Evolutionary conservation across 1,140 invertebrate species (phyloP).

Genomic region (Ephestia elutella): DNA sequence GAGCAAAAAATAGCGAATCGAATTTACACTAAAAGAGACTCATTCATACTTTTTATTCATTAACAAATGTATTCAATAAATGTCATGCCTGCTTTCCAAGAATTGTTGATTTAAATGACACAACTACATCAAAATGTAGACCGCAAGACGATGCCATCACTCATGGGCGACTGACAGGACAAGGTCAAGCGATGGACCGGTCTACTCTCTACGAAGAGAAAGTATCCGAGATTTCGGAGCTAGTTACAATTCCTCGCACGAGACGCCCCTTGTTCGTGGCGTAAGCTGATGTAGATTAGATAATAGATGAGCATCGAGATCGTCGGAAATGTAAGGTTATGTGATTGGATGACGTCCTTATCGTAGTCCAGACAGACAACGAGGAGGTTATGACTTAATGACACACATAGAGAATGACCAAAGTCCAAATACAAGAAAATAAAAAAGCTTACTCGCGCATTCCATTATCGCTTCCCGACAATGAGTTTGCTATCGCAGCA

Average conservation of each 20-base stretch:
- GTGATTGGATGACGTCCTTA: not conserved
- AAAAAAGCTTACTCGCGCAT: not conserved
- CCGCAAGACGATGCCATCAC: not conserved
- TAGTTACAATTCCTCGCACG: not conserved
- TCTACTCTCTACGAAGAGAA: constrained; percentile 1
- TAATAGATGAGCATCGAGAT: not conserved
- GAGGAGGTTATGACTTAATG: not conserved
- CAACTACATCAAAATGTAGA: not conserved
- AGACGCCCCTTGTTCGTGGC: constrained; percentile 4
- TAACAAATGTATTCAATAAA: not conserved
- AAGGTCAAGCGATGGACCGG: not conserved
- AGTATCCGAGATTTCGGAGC: not conserved
- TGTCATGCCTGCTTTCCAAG: not conserved
- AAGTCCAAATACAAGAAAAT: not conserved
- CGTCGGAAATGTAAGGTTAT: not conserved
- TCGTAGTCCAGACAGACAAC: not conserved
- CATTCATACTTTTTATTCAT: no score
- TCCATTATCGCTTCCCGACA: not conserved
- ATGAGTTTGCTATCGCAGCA: not conserved
- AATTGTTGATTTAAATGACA: not conserved
- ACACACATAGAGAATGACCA: not conserved
- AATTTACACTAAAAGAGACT: no score
- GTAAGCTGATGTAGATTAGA: not conserved
- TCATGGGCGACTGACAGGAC: not conserved
- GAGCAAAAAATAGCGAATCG: no score